phyloP scores from a whole-genome alignment of 2,888 invertebrate genomes.

The Apodemia duryi region DNA sequence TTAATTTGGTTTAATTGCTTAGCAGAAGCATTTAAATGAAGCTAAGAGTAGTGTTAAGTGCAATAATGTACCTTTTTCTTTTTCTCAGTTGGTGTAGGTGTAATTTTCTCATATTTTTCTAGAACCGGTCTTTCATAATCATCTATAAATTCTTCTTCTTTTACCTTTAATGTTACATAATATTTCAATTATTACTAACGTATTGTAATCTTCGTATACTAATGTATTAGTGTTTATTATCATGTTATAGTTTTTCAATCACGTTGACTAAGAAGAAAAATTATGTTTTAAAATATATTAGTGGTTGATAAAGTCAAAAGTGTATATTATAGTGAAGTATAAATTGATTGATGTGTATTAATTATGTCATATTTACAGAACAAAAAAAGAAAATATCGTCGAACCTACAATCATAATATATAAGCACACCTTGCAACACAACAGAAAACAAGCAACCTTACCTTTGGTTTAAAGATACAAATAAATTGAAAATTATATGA shows the following conservation, averaged over 20 bases:
- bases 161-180: slow-evolving; percentile 52
- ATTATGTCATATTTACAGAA: background rate
- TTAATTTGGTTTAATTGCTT: background rate
- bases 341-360: background rate
- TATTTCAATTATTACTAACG: slow-evolving; percentile 2
- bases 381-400: background rate
- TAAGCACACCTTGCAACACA: background rate
- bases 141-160: slow-evolving; percentile 73
- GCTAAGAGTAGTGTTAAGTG: slow-evolving; percentile 19
- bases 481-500: background rate
- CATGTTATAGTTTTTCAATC: slow-evolving; percentile 1
- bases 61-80: slow-evolving; percentile 66
- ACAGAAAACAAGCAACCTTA: background rate
- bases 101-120: slow-evolving; percentile 83
- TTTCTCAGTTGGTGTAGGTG: slow-evolving; percentile 71
- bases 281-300: background rate
- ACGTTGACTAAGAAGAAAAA: background rate
- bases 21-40: background rate
- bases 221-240: slow-evolving; percentile 2
- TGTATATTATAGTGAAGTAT: background rate
- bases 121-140: slow-evolving; percentile 88
- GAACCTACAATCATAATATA: background rate
- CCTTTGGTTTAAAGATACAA: background rate
- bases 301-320: background rate
- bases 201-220: background rate